Percentiles rank a stretch among this genome's conserved stretches.
These are phyloP conservation scores for Microplitis manilae DNA, from an alignment of 2,888 invertebrate genomes.

Conservation along the genomic window DNA sequence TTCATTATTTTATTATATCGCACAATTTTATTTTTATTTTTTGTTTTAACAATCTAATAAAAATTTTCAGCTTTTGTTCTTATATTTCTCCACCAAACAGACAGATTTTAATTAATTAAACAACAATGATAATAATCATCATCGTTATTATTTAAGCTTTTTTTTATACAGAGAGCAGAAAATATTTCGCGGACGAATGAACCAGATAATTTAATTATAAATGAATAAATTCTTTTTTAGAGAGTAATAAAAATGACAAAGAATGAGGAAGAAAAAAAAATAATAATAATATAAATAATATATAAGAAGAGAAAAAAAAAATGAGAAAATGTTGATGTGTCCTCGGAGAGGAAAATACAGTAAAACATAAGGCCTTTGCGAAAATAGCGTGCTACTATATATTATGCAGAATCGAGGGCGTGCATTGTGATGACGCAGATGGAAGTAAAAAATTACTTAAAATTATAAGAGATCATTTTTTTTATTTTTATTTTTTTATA, in stretches of 20 bases:
- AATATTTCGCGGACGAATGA: too few relatives aligned
- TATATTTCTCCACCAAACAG: neutral
- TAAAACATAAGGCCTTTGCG: conserved; percentile 20
- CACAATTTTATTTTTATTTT: conserved; percentile 31
- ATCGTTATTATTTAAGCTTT: too few relatives aligned
- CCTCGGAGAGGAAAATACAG: conserved; percentile 30
- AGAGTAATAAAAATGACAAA: too few relatives aligned
- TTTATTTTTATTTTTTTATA: neutral
- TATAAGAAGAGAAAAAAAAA: conserved; percentile 11
- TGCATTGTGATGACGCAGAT: conserved; percentile 28
- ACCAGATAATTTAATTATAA: neutral
- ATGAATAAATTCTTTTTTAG: neutral
- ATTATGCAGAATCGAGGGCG: conserved; percentile 37
- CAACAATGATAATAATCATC: too few relatives aligned
- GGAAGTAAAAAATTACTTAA: neutral
- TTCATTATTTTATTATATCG: conserved; percentile 10
- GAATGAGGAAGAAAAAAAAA: neutral
- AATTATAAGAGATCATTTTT: neutral
- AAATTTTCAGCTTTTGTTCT: neutral
- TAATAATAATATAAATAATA: neutral
- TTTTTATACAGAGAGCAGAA: too few relatives aligned
- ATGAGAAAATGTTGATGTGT: conserved; percentile 21
- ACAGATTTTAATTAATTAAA: too few relatives aligned
- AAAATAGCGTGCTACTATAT: conserved; percentile 38
- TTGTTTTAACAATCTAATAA: neutral